A percentile compares a stretch with the other conserved stretches of the same genome.
Evolutionary conservation across 1,140 invertebrate genomes (phyloP).

Genomic region (Bombus consobrinus): DNA sequence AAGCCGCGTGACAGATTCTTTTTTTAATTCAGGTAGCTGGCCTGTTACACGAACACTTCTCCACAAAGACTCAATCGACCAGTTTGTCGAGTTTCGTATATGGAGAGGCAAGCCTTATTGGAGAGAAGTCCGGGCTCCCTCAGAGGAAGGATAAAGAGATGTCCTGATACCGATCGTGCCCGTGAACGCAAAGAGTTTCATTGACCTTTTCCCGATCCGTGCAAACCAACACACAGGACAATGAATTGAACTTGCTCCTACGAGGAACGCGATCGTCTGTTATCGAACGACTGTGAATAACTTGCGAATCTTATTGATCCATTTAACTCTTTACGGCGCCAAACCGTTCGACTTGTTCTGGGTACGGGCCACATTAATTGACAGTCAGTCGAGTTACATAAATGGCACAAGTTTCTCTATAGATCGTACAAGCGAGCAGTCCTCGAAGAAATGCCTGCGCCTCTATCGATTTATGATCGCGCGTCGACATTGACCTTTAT

Average conservation of each 20-base stretch:
- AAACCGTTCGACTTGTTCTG: not conserved
- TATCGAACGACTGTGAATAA: slow-evolving; percentile 16
- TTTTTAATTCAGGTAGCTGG: slow-evolving; percentile 44
- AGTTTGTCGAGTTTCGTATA: slow-evolving; percentile 70
- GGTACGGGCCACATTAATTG: slow-evolving; percentile 34
- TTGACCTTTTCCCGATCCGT: slow-evolving; percentile 52
- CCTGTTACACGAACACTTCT: slow-evolving; percentile 53
- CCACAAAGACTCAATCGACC: slow-evolving; percentile 61
- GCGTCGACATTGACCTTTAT: slow-evolving; percentile 54
- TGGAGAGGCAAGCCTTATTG: slow-evolving; percentile 60
- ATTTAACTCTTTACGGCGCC: not conserved
- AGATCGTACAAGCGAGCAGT: not conserved
- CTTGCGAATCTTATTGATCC: slow-evolving; percentile 5
- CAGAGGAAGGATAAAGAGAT: slow-evolving; percentile 34
- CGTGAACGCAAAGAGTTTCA: slow-evolving; percentile 56
- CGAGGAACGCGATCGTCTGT: not conserved
- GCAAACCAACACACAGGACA: not conserved
- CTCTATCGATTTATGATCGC: slow-evolving; percentile 59
- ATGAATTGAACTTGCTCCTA: slow-evolving; percentile 34
- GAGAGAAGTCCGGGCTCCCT: slow-evolving; percentile 22
- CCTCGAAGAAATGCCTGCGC: slow-evolving; percentile 17
- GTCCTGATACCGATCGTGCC: slow-evolving; percentile 38
- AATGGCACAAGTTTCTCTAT: not conserved
- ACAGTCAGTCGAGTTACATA: slow-evolving; percentile 44
- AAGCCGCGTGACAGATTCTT: slow-evolving; percentile 41